These are phyloP conservation scores for Drosophila mulleri DNA, from an alignment of 2,888 invertebrate genomes.

Conservation along the genomic window DNA sequence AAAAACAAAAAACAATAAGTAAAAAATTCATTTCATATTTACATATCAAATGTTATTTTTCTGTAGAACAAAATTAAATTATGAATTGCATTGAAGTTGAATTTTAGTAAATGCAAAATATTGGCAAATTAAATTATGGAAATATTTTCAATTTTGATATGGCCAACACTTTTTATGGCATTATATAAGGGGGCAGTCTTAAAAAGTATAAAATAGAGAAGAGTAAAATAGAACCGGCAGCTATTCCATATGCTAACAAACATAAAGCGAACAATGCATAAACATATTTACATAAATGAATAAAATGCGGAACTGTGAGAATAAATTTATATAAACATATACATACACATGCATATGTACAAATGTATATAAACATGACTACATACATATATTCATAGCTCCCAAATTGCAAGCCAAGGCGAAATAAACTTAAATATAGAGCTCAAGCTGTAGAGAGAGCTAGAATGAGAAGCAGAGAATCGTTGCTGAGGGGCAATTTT, in stretches of 20 bases:
- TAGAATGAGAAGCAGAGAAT: slow-evolving; percentile 1
- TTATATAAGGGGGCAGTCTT: not conserved
- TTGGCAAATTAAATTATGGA: not conserved
- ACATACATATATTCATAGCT: slow-evolving; percentile 42
- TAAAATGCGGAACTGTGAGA: slow-evolving; percentile 46
- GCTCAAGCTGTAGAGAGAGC: not conserved
- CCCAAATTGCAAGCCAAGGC: slow-evolving; percentile 44
- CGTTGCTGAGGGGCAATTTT: slow-evolving; percentile 39
- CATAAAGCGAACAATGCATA: slow-evolving; percentile 52
- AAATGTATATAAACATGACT: slow-evolving; percentile 38
- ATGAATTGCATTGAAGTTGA: slow-evolving; percentile 1
- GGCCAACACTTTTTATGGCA: not conserved
- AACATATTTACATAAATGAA: slow-evolving; percentile 59
- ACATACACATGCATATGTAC: slow-evolving; percentile 7
- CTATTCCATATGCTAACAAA: slow-evolving; percentile 56
- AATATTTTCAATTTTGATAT: not conserved
- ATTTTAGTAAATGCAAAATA: not conserved
- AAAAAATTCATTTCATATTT: slow-evolving; percentile 20
- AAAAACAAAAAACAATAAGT: slow-evolving; percentile 7
- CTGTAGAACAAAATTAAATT: slow-evolving; percentile 8
- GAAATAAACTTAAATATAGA: slow-evolving; percentile 14
- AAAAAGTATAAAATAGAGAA: slow-evolving; percentile 12
- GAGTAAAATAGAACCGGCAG: slow-evolving; percentile 26
- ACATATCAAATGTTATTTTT: slow-evolving; percentile 17
- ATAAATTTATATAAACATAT: slow-evolving; percentile 21